These are phyloP conservation scores for Odontocolon sp. DNA, from an alignment of 2,888 invertebrate genomes.

Conservation along the genomic window DNA sequence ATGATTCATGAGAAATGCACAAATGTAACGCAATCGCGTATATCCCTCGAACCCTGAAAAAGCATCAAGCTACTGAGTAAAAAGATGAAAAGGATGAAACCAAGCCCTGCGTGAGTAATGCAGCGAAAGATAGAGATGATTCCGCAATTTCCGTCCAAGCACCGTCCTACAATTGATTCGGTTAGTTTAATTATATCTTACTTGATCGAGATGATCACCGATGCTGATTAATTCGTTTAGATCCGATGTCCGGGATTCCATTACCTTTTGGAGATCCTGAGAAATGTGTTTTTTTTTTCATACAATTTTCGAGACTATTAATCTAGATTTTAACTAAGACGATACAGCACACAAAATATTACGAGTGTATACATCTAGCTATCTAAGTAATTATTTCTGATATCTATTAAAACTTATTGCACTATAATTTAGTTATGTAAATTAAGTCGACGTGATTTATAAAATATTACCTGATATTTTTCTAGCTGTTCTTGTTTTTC, in stretches of 20 bases:
- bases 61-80: conserved; percentile 53
- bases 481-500: conserved; percentile 95
- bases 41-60: conserved; percentile 49
- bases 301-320: too few species aligned
- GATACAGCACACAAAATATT: too few species aligned
- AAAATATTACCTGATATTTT: conserved; percentile 89
- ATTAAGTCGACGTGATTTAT: conserved; percentile 12
- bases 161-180: conserved; percentile 41
- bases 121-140: conserved; percentile 50
- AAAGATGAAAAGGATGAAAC: conserved; percentile 13
- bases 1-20: conserved; percentile 32
- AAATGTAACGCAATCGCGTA: conserved; percentile 23
- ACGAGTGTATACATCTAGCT: too few species aligned
- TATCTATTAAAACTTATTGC: too few species aligned
- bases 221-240: conserved; percentile 88
- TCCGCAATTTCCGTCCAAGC: conserved; percentile 43
- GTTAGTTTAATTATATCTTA: conserved; percentile 82
- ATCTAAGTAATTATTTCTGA: too few species aligned
- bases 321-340: too few species aligned
- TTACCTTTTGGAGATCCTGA: conserved; percentile 89
- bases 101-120: conserved; percentile 48
- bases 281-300: conserved; percentile 73
- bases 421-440: conserved; percentile 26
- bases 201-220: conserved; percentile 92
- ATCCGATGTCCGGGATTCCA: conserved; percentile 88